A percentile compares a stretch with the other conserved stretches of the same genome.
phyloP scores from a whole-genome alignment of 2,888 invertebrate species.

The Patella caerulea region DNA sequence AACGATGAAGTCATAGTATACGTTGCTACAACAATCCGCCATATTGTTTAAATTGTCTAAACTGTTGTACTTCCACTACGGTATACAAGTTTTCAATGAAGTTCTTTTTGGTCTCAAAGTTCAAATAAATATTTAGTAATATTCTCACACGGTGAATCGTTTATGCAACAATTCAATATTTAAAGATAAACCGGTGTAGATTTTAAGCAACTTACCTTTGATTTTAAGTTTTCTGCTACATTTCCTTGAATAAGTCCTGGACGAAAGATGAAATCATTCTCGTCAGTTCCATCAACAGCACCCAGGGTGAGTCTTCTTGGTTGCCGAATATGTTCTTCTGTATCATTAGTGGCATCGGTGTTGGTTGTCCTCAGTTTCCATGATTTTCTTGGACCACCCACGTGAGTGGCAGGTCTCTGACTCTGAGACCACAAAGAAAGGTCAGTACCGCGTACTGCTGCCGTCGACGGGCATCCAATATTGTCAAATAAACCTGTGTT shows the following conservation, averaged over 20 bases:
- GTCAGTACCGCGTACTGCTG: slow-evolving; percentile 40
- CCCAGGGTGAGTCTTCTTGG: slow-evolving; percentile 61
- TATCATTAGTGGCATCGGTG: slow-evolving; percentile 44
- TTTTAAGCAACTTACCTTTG: slow-evolving; percentile 49
- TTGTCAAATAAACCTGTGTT: slow-evolving; percentile 62
- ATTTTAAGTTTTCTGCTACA: slow-evolving; percentile 50
- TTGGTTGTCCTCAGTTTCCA: slow-evolving; percentile 38
- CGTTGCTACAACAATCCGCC: slow-evolving; percentile 65
- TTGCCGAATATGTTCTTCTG: slow-evolving; percentile 47
- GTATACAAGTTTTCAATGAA: too few relatives aligned
- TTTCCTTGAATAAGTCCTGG: slow-evolving; percentile 46
- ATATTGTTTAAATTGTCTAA: slow-evolving; percentile 37
- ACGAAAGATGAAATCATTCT: slow-evolving; percentile 47
- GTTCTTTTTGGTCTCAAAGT: too few relatives aligned
- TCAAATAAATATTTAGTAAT: too few relatives aligned
- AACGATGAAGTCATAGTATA: too few relatives aligned
- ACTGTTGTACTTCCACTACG: neutral
- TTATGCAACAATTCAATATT: too few relatives aligned
- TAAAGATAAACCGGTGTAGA: neutral
- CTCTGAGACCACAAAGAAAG: slow-evolving; percentile 34
- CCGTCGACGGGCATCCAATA: slow-evolving; percentile 57
- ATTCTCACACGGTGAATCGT: too few relatives aligned
- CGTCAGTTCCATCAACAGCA: slow-evolving; percentile 62
- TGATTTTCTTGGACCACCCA: slow-evolving; percentile 50
- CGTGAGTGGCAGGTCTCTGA: slow-evolving; percentile 61